Evolutionary conservation across 2,888 invertebrate species (phyloP).

Genomic region (Pherbina coryleti): DNA sequence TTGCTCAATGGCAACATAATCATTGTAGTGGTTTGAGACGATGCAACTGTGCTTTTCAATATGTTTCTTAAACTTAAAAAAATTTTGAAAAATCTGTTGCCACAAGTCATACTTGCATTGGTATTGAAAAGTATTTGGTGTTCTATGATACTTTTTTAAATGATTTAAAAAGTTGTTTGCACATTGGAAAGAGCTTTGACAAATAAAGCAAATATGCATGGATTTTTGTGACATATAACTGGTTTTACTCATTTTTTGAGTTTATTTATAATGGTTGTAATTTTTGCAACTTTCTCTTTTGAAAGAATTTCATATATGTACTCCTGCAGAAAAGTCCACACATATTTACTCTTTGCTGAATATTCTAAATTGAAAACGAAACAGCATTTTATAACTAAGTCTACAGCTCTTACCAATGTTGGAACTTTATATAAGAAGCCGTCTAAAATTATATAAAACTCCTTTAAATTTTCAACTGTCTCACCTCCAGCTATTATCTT

Average conservation of each 20-base stretch:
- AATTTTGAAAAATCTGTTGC: constrained; percentile 23
- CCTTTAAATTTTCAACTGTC: neutral
- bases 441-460: constrained; percentile 22
- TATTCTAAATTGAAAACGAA: constrained; percentile 35
- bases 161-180: constrained; percentile 6
- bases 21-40: too few relatives aligned
- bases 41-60: neutral
- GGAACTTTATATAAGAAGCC: constrained; percentile 28
- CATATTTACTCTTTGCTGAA: constrained; percentile 40
- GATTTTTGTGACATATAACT: neutral
- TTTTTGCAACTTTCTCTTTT: constrained; percentile 31
- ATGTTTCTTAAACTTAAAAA: constrained; percentile 28
- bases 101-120: constrained; percentile 2
- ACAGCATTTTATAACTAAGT: constrained; percentile 28
- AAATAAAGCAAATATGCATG: constrained; percentile 37
- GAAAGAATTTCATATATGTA: constrained; percentile 27
- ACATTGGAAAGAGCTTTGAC: constrained; percentile 4
- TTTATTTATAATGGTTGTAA: constrained; percentile 34
- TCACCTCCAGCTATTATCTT: neutral
- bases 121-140: constrained; percentile 21
- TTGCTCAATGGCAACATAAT: too few relatives aligned
- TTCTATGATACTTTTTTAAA: constrained; percentile 25
- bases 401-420: constrained; percentile 25
- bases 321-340: constrained; percentile 37
- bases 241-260: constrained; percentile 6